Evolutionary conservation across 1,140 invertebrate species (phyloP).

Genomic region (Bombus waltoni): DNA sequence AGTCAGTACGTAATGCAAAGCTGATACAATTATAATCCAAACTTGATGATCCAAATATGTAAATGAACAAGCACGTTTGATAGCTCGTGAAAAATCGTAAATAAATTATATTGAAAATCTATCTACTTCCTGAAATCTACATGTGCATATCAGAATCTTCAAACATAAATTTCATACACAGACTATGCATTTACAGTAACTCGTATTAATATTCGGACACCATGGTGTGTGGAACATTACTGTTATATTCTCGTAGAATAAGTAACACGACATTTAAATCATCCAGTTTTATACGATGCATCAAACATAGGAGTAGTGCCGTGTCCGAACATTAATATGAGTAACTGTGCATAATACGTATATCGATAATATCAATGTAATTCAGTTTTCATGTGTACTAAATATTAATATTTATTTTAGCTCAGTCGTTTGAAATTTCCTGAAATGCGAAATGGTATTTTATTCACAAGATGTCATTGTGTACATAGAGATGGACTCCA

Average conservation of each 20-base stretch:
- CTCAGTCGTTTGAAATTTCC: constrained; percentile 66
- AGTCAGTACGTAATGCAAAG: neutral
- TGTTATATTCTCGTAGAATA: too few relatives aligned
- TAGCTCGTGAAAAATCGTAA: too few relatives aligned
- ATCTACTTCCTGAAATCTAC: too few relatives aligned
- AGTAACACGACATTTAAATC: too few relatives aligned
- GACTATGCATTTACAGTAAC: too few relatives aligned
- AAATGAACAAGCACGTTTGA: neutral
- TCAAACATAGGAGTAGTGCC: too few relatives aligned
- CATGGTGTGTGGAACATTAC: fast-evolving
- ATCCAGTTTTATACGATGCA: too few relatives aligned
- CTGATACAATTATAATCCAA: neutral
- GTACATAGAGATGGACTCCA: constrained; percentile 88
- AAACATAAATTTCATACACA: too few relatives aligned
- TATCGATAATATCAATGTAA: neutral
- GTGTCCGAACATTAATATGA: too few relatives aligned
- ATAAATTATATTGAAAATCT: too few relatives aligned
- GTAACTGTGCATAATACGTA: neutral
- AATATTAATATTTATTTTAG: constrained; percentile 28
- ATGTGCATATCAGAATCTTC: too few relatives aligned
- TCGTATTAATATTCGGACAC: too few relatives aligned
- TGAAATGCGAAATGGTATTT: constrained; percentile 86
- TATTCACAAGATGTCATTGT: constrained; percentile 87
- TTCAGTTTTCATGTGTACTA: neutral
- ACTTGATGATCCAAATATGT: neutral